Conservation (phyloP, 1,140 invertebrate genomes). For the Drosophila obscura region DNA sequence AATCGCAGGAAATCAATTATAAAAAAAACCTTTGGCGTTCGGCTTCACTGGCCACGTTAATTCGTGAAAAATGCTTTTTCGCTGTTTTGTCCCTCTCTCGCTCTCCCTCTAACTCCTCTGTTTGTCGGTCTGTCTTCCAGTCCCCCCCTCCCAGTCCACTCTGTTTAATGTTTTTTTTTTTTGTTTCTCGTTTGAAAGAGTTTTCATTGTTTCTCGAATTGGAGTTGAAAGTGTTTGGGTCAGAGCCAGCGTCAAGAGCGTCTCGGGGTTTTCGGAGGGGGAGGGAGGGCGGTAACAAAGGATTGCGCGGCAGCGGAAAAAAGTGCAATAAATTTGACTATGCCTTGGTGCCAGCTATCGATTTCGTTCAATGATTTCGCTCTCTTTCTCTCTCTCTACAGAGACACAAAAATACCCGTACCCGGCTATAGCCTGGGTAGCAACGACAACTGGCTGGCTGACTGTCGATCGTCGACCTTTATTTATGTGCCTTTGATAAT, state of each 20-base stretch:
- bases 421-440: conserved; percentile 10
- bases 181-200: conserved; percentile 63
- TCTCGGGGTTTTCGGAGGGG: conserved; percentile 20
- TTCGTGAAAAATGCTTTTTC: conserved; percentile 75
- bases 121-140: conserved; percentile 29
- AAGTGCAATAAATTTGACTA: conserved; percentile 75
- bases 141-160: neutral
- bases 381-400: conserved; percentile 20
- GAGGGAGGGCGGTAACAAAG: conserved; percentile 54
- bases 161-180: conserved; percentile 35
- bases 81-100: conserved; percentile 24
- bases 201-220: conserved; percentile 68
- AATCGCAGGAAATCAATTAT: conserved; percentile 79
- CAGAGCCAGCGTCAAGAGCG: conserved; percentile 20
- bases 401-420: conserved; percentile 13
- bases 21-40: conserved; percentile 72
- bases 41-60: conserved; percentile 71
- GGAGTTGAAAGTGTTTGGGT: conserved; percentile 64
- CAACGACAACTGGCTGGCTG: conserved; percentile 37
- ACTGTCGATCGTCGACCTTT: conserved; percentile 57
- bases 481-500: conserved; percentile 67
- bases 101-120: conserved; percentile 15
- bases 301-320: conserved; percentile 67
- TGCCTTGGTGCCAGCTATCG: conserved; percentile 53
- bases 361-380: conserved; percentile 67